Evolutionary conservation across 2,888 invertebrate genomes (phyloP).

Genomic region (Oeneis ivallda): DNA sequence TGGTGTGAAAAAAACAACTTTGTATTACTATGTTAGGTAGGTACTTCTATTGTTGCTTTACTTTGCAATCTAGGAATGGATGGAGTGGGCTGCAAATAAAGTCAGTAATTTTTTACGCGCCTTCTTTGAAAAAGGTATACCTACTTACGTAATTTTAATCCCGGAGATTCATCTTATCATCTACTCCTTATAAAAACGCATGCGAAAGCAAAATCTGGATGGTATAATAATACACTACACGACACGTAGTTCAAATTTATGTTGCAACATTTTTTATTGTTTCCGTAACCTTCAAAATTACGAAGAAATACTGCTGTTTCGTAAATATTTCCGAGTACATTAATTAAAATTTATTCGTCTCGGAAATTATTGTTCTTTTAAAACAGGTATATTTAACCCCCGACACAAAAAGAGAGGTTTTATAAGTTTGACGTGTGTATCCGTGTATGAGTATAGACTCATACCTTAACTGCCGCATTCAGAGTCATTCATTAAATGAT

Average conservation of each 20-base stretch:
- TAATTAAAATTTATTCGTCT: slow-evolving; percentile 8
- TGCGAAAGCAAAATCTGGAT: neutral
- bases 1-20: too few relatives aligned
- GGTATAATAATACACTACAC: neutral
- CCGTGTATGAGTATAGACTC: too few relatives aligned
- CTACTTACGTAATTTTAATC: neutral
- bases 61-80: too few relatives aligned
- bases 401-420: too few relatives aligned
- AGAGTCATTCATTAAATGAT: too few relatives aligned
- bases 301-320: slow-evolving; percentile 17
- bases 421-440: too few relatives aligned
- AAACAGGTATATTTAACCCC: neutral
- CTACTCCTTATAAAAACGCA: neutral
- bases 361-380: slow-evolving; percentile 1
- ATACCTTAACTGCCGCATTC: too few relatives aligned
- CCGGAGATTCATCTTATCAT: neutral
- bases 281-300: slow-evolving; percentile 17
- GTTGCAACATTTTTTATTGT: slow-evolving; percentile 23
- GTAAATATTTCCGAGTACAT: slow-evolving; percentile 21
- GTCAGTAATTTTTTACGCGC: too few relatives aligned
- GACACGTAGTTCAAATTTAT: neutral
- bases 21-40: too few relatives aligned
- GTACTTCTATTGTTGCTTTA: too few relatives aligned
- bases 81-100: too few relatives aligned
- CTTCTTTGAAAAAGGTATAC: too few relatives aligned